These are phyloP conservation scores for Nasonia giraulti DNA, from an alignment of 1,140 invertebrate species.

Conservation along the genomic window DNA sequence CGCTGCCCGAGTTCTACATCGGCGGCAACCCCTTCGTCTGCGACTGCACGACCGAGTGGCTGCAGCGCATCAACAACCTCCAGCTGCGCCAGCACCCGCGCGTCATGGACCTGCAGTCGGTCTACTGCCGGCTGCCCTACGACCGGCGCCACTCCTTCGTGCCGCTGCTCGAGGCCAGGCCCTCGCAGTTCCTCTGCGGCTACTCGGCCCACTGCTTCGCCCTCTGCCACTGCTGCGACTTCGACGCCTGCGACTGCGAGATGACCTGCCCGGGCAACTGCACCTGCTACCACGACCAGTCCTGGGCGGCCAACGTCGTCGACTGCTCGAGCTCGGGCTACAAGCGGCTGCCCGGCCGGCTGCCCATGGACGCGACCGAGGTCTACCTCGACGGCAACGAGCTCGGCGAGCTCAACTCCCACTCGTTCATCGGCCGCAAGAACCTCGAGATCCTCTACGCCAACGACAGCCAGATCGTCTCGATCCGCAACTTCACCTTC, in stretches of 20 bases:
- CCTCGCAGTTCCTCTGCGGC: conserved; percentile 87
- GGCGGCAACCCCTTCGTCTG: conserved; percentile 92
- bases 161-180: conserved; percentile 81
- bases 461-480: conserved; percentile 86
- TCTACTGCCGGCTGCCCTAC: conserved; percentile 88
- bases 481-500: conserved; percentile 89
- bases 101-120: conserved; percentile 87
- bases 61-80: conserved; percentile 85
- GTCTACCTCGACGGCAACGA: conserved; percentile 92
- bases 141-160: conserved; percentile 82
- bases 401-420: conserved; percentile 85
- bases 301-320: conserved; percentile 92
- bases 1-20: conserved; percentile 88
- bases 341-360: conserved; percentile 82
- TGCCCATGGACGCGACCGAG: conserved; percentile 93
- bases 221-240: conserved; percentile 90
- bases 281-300: conserved; percentile 90
- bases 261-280: conserved; percentile 90
- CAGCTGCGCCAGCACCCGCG: conserved; percentile 83
- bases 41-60: conserved; percentile 91
- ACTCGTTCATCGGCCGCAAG: conserved; percentile 91
- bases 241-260: conserved; percentile 90
- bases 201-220: conserved; percentile 88
- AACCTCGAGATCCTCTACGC: conserved; percentile 88
- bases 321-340: conserved; percentile 87